Evolutionary conservation across 1,140 invertebrate genomes (phyloP), one percentile per base, ranked within the genome.

Genomic region (Lutraria rhynchaena): DNA sequence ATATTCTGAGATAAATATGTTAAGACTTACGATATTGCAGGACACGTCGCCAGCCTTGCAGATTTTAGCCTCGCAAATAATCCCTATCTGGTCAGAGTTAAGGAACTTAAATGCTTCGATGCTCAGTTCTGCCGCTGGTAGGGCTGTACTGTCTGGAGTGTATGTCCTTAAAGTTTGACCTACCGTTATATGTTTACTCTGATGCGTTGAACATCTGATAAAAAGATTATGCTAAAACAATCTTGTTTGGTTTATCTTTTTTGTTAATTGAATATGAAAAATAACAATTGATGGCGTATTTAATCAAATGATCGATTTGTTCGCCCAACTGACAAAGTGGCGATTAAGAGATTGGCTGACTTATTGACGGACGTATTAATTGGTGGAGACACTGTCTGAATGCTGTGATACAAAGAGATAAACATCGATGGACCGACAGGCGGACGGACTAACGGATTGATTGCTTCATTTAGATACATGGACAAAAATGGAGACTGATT

Each of bases 21-120:
- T n/a, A n/a, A n/a, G n/a, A 27, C 57, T 60, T 60, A 60, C 57
- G 11, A 60, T 33, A 13, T 22, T 9, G 29, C 61, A 65, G 22
- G 15, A n/a, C 2, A 19, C 27, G 19, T 65, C 61, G 19, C 31
- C 37, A 0, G 61, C 22, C 46, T 65, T 65, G 61, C 61, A 65
- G 1, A 65, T 29, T 27, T 65, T 65, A 22, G 35, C 61, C 11
- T 35, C 9, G 37, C 61, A 65, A 41, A 65, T 22, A 29, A 65
- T 44, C 24, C 61, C 61, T 3, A 65, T 65, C 9, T 44, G n/a
- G 35, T 15, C 46, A 13, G 61, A 65, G 31, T 65, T 41, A 9
- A 44, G 22, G 19, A 65, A 65, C 35, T 65, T 65, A 22, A 65
- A 65, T 0, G 61, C 61, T 22, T 65, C 35, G 22, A 65, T 65